Base-by-base conservation (phyloP, 2,888 invertebrate species). In the Eremobia ochroleuca region DNA sequence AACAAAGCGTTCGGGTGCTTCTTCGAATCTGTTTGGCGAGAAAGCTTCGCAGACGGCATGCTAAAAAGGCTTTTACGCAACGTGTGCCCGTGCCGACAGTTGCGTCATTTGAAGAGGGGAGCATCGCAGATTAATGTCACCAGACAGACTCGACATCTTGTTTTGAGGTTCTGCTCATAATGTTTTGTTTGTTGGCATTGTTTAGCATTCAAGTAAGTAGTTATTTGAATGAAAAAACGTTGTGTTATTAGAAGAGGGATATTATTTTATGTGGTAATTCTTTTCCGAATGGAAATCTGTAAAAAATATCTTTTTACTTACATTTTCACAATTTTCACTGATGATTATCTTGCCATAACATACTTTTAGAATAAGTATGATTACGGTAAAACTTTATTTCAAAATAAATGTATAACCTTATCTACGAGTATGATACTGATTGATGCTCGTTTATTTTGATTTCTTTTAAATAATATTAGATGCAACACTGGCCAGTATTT, bases 61-160 rank as follows among this genome's bases (percentile, higher is more conserved):
- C 95, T 95, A 96, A 96, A 94, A 93, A 93, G 93, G 87, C 91
- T 90, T 94, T 95, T 96, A 94, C 96, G 95, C 95, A 96, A 96
- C 90, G 82, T 88, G 87, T 90, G 87, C 90, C 90, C 85, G 88
- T 85, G 83, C 85, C 72, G 83, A 76, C 81, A 28, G 90, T 96
- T 96, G 93, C 95, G 86, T 94, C 94, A 94, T 74, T 76, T 62
- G 83, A 73, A 77, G 87, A 80, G 85, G 87, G 89, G 90, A 90
- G 86, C 90, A 92, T 90, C 92, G 87, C 89, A 90, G 92, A 93
- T 91, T 93, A 92, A 92, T 92, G 91, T 91, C 92, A 90, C 86
- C 85, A 87, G 88, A 78, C 89, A 89, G 90, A 91, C 85, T 79
- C 82, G 88, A 87, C 87, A 87, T 83, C 80, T 81, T 80, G 83